A percentile compares a stretch with the other conserved stretches of the same genome.
phyloP scores from a whole-genome alignment of 1,140 invertebrate genomes.

The Harlomillsia oculata region DNA sequence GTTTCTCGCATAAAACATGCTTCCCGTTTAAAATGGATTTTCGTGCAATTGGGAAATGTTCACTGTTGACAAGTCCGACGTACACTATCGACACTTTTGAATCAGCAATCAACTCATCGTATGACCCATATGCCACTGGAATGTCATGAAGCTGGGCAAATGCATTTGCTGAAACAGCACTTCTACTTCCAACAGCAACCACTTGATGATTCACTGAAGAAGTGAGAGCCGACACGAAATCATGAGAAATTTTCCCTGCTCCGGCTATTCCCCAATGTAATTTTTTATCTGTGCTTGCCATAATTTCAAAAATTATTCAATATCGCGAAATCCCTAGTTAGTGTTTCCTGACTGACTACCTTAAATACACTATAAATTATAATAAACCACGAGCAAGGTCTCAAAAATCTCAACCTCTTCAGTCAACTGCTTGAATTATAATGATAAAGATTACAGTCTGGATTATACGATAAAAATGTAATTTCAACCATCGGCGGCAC shows the following conservation, averaged over 20 bases:
- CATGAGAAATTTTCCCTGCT: slow-evolving; percentile 64
- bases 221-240: slow-evolving; percentile 62
- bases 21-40: slow-evolving; percentile 65
- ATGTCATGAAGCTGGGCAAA: slow-evolving; percentile 65
- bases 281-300: no score
- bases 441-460: no score
- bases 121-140: slow-evolving; percentile 58
- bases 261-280: slow-evolving; percentile 59
- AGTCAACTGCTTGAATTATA: no score
- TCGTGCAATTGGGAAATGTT: slow-evolving; percentile 56
- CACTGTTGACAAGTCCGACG: slow-evolving; percentile 58
- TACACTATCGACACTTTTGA: slow-evolving; percentile 68
- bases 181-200: slow-evolving; percentile 62
- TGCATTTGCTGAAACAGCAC: slow-evolving; percentile 55
- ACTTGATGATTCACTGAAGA: slow-evolving; percentile 55
- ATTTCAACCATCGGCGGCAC: no score
- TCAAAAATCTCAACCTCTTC: no score
- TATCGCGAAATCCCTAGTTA: no score
- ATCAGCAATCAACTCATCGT: slow-evolving; percentile 62
- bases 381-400: no score
- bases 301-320: no score
- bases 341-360: no score
- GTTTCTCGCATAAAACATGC: slow-evolving; percentile 76
- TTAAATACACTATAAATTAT: no score
- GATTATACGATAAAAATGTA: no score